phyloP scores from a whole-genome alignment of 2,888 invertebrate genomes.

The Druceiella hillmani region DNA sequence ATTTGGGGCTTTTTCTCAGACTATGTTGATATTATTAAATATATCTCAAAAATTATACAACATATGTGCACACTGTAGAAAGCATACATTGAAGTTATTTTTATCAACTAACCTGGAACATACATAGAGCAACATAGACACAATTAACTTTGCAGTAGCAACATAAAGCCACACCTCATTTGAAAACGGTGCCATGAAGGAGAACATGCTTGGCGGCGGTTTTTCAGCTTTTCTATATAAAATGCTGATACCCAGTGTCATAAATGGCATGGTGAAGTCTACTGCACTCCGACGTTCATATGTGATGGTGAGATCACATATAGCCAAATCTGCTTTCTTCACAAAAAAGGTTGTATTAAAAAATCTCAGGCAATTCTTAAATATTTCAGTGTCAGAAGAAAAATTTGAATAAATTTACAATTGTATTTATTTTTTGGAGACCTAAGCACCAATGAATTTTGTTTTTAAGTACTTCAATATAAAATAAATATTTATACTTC shows the following conservation, averaged over 20 bases:
- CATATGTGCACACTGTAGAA: too few relatives aligned
- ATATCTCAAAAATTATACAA: too few relatives aligned
- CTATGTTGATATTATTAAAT: too few relatives aligned
- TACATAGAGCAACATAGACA: slow-evolving; percentile 76
- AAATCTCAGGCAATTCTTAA: not conserved
- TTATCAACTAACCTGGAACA: slow-evolving; percentile 63
- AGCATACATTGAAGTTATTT: too few relatives aligned
- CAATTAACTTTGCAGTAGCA: slow-evolving; percentile 77
- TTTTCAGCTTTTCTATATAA: slow-evolving; percentile 75
- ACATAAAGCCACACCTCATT: slow-evolving; percentile 88
- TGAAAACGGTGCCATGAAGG: slow-evolving; percentile 84
- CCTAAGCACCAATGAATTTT: too few relatives aligned
- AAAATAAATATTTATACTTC: too few relatives aligned
- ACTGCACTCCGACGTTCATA: slow-evolving; percentile 81
- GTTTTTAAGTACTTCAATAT: too few relatives aligned
- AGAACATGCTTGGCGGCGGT: slow-evolving; percentile 77
- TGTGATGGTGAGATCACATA: slow-evolving; percentile 95
- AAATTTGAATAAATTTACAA: not conserved
- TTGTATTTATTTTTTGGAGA: not conserved
- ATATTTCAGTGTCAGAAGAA: too few relatives aligned
- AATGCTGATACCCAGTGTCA: slow-evolving; percentile 92
- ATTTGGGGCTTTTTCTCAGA: too few relatives aligned
- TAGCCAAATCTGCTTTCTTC: slow-evolving; percentile 90
- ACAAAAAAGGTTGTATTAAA: slow-evolving; percentile 25
- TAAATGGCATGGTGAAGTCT: slow-evolving; percentile 96